Evolutionary conservation across 2,888 invertebrate genomes (phyloP), one percentile per base, ranked within the genome.

Genomic region (Mesorhabditis belari): DNA sequence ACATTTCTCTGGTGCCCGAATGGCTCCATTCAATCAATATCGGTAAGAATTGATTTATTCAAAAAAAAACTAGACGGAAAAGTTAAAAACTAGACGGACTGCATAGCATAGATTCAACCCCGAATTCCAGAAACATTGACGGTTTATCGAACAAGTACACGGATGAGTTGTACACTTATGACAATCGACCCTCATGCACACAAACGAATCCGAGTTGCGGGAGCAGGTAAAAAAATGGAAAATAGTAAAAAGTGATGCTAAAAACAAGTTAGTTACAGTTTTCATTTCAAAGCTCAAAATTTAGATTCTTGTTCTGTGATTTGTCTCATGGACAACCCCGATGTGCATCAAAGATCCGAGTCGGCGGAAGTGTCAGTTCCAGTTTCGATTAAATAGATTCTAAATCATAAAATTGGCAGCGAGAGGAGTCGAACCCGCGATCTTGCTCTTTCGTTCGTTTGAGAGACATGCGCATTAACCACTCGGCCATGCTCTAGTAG

Each of bases 91-190:
- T n/a, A n/a, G n/a, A n/a, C n/a, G n/a, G n/a, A n/a, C n/a, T n/a
- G n/a, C n/a, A n/a, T n/a, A n/a, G n/a, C n/a, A n/a, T n/a, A n/a
- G n/a, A n/a, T 35, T 35, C n/a, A 23, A 2, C 24, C 5, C 6
- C 35, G 17, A 9, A 21, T 51, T 61, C 49, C 50, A 63, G 69
- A 49, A 76, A 77, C 62, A 66, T 67, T 26, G 77, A 77, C 61
- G 77, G 75, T 3, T 61, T 77, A 24, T 73, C 70, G 49, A 77
- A 77, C 62, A 73, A 69, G 57, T 77, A 62, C 66, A 75, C 73
- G 19, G 77, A 77, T 61, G 75, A 77, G 57, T 61, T 77, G 62
- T 77, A 70, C 61, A 67, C 65, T 28, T 77, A 71, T 60, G 74
- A 71, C 3, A 73, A 74, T 17, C 49, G 75, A 27, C 77, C 77